Evolutionary conservation across 2,888 invertebrate species (phyloP), one percentile per base, ranked within the genome.

Genomic region (Drosophila greeni): DNA sequence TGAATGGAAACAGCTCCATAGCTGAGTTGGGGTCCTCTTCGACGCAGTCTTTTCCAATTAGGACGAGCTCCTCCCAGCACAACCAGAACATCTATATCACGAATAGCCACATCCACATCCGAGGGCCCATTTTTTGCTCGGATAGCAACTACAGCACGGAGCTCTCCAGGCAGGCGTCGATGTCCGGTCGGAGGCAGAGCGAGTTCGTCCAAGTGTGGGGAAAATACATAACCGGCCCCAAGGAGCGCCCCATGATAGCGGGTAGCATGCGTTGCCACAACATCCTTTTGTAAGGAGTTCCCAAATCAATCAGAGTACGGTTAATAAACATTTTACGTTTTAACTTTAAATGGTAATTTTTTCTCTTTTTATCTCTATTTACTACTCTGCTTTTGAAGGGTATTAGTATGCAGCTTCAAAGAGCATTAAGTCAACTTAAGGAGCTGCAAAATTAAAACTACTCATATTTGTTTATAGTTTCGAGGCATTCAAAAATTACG

Each of bases 161-260:
- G 12, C 16, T 47, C 3, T 9, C 45, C 4, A 37, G 39, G 5
- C 31, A 43, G 7, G 52, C 49, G 7, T 14, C 23, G 40, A 23
- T 23, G 23, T 48, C 33, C 31, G 4, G 31, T 0, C 45, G 24
- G 1, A 60, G 43, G 23, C 60, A 45, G 2, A 82, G 78, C 29
- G 83, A 75, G 42, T 81, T 78, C 49, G 45, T 70, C n/a, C 81
- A 82, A 39, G 72, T 82, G 5, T 76, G 66, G 66, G 54, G 71
- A 14, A 72, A 67, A 6, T 75, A 47, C 26, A 66, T 82, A 2
- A 18, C 43, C 3, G 72, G 49, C 1, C 66, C 74, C 6, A 53
- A 52, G 26, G 55, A 70, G 8, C 58, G 43, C 12, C 71, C 67
- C 29, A 70, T 73, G 70, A 23, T 74, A n/a, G 43, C 69, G 2